A percentile compares a stretch with the other conserved stretches of the same genome.
Evolutionary conservation across 2,113 vertebrate species (phyloP).

Genomic region (Phyllopteryx taeniolatus): DNA sequence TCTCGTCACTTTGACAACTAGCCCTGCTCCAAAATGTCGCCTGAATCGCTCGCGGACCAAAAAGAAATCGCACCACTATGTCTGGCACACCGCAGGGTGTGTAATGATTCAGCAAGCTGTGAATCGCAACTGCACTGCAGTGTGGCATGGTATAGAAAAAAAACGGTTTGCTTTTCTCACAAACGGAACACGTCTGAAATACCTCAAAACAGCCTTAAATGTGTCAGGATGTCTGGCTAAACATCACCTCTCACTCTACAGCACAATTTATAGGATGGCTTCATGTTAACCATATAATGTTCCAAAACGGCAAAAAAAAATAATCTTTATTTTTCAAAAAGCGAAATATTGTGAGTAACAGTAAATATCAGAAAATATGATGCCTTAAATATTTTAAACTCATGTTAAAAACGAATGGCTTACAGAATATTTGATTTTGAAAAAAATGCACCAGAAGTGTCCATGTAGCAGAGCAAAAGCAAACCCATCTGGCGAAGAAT

Average conservation of each 20-base stretch:
- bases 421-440: no score
- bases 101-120: conserved; percentile 49
- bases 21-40: background rate
- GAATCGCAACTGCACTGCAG: conserved; percentile 27
- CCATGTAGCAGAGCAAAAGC: no score
- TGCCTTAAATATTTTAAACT: no score
- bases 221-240: background rate
- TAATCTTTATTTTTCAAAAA: no score
- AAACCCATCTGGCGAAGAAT: no score
- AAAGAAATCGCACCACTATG: conserved; percentile 5
- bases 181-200: background rate
- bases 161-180: conserved; percentile 24
- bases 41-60: conserved; percentile 3
- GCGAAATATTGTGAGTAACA: no score
- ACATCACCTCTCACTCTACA: background rate
- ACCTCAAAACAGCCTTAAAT: background rate
- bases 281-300: no score
- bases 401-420: no score
- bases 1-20: background rate
- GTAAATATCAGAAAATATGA: no score
- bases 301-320: no score
- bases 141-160: conserved; percentile 3
- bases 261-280: no score
- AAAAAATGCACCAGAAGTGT: no score
- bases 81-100: conserved; percentile 48